Evolutionary conservation across 2,888 invertebrate genomes (phyloP).

Genomic region (Deilephila elpenor): DNA sequence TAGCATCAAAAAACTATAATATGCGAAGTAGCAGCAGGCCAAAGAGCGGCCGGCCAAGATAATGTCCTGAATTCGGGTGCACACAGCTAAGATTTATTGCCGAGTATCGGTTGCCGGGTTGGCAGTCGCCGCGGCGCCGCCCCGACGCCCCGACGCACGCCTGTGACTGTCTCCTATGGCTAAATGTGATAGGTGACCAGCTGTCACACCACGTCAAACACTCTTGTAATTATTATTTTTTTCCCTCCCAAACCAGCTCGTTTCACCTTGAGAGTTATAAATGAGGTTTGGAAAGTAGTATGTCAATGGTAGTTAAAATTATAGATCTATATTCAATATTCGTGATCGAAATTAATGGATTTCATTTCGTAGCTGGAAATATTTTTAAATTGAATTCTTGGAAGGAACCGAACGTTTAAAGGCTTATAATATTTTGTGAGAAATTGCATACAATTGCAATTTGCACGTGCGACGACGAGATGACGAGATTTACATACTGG

Average conservation of each 20-base stretch:
- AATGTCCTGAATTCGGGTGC: not conserved
- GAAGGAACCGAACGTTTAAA: too few relatives aligned
- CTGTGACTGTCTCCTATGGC: constrained; percentile 43
- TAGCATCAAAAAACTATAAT: constrained; percentile 14
- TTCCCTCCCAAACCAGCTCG: constrained; percentile 4
- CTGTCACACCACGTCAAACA: constrained; percentile 32
- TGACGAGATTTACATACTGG: too few relatives aligned
- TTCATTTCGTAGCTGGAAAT: not conserved
- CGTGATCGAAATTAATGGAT: not conserved
- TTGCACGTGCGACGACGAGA: too few relatives aligned
- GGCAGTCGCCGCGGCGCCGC: constrained; percentile 47
- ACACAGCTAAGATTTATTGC: constrained; percentile 48
- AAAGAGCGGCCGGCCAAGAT: constrained; percentile 1
- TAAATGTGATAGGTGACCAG: constrained; percentile 47
- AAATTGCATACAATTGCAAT: not conserved
- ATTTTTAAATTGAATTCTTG: not conserved
- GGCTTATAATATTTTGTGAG: not conserved
- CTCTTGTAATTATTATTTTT: not conserved
- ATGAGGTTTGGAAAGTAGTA: constrained; percentile 20
- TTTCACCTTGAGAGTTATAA: constrained; percentile 15
- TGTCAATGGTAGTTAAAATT: constrained; percentile 21
- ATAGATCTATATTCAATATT: not conserved
- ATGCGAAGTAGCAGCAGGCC: not conserved
- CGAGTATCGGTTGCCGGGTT: constrained; percentile 47
- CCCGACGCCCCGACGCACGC: constrained; percentile 33